These are phyloP conservation scores for Leptogaster cylindrica DNA, from an alignment of 2,888 invertebrate species.

Conservation along the genomic window DNA sequence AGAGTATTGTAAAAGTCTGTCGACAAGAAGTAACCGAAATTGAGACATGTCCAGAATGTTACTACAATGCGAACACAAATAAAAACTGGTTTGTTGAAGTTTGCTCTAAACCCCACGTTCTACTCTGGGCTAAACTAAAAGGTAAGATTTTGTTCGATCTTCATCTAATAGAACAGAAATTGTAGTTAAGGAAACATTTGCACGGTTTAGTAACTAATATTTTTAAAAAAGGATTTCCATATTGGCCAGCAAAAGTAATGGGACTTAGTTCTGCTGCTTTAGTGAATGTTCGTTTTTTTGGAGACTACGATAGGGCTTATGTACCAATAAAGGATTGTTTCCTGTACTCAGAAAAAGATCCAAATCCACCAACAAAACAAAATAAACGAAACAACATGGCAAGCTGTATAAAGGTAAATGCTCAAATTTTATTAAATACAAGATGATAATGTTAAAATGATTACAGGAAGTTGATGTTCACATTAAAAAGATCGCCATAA, in stretches of 20 bases:
- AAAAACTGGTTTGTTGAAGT: conserved; percentile 91
- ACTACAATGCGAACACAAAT: conserved; percentile 81
- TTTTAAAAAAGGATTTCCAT: conserved; percentile 97
- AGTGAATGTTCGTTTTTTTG: conserved; percentile 93
- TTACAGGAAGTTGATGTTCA: conserved; percentile 77
- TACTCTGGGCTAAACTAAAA: conserved; percentile 96
- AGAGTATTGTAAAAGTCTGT: conserved; percentile 80
- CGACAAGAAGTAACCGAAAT: conserved; percentile 90
- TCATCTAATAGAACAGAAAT: too few species aligned
- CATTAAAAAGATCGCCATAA: conserved; percentile 73
- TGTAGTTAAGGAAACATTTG: too few species aligned
- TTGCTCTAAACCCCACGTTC: conserved; percentile 85
- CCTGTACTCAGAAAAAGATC: conserved; percentile 79
- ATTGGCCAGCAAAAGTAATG: conserved; percentile 97
- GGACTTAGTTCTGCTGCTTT: conserved; percentile 69
- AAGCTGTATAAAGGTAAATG: conserved; percentile 66
- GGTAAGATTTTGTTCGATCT: too few species aligned
- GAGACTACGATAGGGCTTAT: conserved; percentile 93
- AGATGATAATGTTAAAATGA: not conserved
- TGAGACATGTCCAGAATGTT: conserved; percentile 93
- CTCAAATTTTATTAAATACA: not conserved
- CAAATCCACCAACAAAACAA: conserved; percentile 63
- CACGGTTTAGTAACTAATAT: too few species aligned
- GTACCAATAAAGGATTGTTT: conserved; percentile 84
- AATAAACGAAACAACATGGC: conserved; percentile 67